Conservation (phyloP, 2,113 vertebrate species). For the Xiphias gladius region DNA sequence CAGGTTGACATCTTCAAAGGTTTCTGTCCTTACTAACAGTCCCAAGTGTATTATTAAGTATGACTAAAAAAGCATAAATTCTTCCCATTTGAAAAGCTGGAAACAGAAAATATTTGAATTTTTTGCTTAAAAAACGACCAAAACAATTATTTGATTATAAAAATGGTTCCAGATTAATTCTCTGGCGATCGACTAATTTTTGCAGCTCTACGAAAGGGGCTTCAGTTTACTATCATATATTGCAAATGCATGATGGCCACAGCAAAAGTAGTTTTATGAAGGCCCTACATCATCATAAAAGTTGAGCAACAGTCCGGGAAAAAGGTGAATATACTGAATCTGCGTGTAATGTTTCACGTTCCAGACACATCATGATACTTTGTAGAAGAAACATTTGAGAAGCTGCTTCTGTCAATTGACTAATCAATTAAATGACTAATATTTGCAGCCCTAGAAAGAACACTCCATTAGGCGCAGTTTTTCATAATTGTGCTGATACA, state of each 20-base stretch:
- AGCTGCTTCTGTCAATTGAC: no score
- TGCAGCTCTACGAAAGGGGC: not conserved
- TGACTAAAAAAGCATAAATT: no score
- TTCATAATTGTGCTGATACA: no score
- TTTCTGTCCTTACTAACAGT: no score
- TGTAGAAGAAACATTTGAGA: not conserved
- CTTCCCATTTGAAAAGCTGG: not conserved
- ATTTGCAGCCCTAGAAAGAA: no score
- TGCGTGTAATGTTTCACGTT: not conserved
- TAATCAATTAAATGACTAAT: no score
- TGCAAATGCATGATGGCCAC: conserved; percentile 26
- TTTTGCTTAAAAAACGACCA: no score
- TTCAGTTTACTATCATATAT: not conserved
- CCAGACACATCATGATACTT: not conserved
- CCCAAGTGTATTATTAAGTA: not conserved
- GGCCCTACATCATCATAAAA: conserved; percentile 30
- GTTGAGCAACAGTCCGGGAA: conserved; percentile 1
- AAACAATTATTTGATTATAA: no score
- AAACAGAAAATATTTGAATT: not conserved
- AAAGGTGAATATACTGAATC: not conserved
- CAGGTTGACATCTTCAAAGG: no score
- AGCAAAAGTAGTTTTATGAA: conserved; percentile 48
- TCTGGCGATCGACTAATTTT: not conserved
- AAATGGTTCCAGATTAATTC: no score
- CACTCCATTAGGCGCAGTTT: no score